phyloP scores from a whole-genome alignment of 2,888 invertebrate species.

The Neoaliturus tenellus region DNA sequence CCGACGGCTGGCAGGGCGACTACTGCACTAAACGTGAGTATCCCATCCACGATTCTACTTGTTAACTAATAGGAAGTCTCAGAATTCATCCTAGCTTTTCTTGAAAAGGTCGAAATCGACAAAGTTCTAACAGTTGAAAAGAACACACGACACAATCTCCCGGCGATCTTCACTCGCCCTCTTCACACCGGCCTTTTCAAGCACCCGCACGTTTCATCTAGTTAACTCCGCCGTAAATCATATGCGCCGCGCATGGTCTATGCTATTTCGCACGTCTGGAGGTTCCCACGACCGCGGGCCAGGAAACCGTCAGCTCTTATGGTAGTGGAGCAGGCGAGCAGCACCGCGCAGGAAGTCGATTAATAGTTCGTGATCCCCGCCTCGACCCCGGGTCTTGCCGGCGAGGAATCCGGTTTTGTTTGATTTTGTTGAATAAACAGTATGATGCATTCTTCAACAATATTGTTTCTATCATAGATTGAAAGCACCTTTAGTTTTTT shows the following conservation, averaged over 20 bases:
- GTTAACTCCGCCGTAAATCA: conserved; percentile 5
- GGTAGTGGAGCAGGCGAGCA: conserved; percentile 41
- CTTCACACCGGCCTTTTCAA: neutral
- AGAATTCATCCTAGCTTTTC: too few species aligned
- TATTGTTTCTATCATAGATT: too few species aligned
- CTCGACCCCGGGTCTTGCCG: conserved; percentile 2
- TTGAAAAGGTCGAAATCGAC: neutral
- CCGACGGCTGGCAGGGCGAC: conserved; percentile 94
- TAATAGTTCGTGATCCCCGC: conserved; percentile 30
- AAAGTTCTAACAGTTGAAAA: too few species aligned
- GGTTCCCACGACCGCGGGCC: conserved; percentile 5
- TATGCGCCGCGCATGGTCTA: neutral
- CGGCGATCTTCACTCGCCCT: neutral
- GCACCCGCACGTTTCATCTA: neutral
- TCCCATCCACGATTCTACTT: too few species aligned
- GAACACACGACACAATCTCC: conserved; percentile 25
- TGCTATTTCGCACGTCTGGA: neutral
- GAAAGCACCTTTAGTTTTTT: too few species aligned
- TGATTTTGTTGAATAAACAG: too few species aligned
- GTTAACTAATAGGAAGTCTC: too few species aligned
- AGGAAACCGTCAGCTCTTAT: conserved; percentile 52
- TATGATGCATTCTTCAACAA: too few species aligned
- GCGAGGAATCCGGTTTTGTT: too few species aligned
- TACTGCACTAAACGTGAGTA: conserved; percentile 96
- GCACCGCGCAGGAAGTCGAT: conserved; percentile 45